Evolutionary conservation across 2,113 vertebrate genomes (phyloP).

Genomic region (Aspidoscelis tigris): DNA sequence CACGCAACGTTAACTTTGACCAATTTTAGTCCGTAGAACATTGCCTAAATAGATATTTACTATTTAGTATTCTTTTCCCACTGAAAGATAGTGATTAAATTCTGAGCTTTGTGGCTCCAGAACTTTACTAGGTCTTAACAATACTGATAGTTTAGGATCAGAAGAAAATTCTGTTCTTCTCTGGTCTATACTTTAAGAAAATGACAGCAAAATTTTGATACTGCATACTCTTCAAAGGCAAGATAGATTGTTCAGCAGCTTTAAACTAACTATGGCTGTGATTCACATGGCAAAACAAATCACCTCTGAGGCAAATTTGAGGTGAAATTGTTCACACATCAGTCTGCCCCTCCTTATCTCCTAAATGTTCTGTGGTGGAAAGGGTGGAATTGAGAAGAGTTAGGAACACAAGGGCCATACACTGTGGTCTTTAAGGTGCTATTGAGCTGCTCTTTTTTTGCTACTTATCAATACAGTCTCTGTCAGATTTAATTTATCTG

Average conservation of each 20-base stretch:
- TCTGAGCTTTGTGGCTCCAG: conserved; percentile 38
- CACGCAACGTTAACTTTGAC: conserved; percentile 57
- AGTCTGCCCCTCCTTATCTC: no score
- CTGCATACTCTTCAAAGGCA: conserved; percentile 13
- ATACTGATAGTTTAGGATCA: conserved; percentile 27
- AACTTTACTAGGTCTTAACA: conserved; percentile 28
- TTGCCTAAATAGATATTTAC: conserved; percentile 52
- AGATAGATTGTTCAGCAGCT: conserved; percentile 18
- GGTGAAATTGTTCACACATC: no score
- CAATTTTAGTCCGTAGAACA: conserved; percentile 60
- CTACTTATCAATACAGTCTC: no score
- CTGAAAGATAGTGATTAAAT: conserved; percentile 58
- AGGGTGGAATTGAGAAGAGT: no score
- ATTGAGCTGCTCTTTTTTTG: no score
- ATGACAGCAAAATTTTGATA: conserved; percentile 34
- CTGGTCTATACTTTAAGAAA: conserved; percentile 29
- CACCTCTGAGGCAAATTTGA: no score
- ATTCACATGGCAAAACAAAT: not conserved
- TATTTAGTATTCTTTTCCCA: conserved; percentile 52
- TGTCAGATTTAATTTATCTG: accelerated
- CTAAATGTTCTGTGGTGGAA: no score
- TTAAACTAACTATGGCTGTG: conserved; percentile 33
- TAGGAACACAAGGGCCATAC: no score
- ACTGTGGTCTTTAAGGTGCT: no score
- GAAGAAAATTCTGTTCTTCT: conserved; percentile 21